Conservation (phyloP, 2,113 vertebrate genomes). For the Tinamus guttatus region DNA sequence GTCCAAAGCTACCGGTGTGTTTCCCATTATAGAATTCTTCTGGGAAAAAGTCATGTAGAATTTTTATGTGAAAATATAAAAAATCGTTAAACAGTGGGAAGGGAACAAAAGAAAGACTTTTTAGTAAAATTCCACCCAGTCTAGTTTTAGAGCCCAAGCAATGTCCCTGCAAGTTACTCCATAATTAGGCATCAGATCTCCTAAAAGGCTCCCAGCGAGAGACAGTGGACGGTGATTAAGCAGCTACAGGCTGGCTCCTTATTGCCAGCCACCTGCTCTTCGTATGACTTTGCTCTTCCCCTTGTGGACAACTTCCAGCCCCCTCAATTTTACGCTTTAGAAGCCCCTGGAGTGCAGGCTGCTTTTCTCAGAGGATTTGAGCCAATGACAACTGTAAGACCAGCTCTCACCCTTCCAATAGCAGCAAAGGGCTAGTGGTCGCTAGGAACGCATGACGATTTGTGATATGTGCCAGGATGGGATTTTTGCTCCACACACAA, state of each 20-base stretch:
- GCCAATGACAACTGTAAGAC: background rate
- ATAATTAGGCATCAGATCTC: background rate
- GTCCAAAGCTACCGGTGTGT: conserved; percentile 25
- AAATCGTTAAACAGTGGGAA: background rate
- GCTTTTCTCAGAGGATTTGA: accelerated
- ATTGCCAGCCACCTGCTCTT: background rate
- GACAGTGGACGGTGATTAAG: background rate
- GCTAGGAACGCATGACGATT: background rate
- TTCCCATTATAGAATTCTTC: background rate
- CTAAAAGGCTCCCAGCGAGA: background rate
- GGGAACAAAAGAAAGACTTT: background rate
- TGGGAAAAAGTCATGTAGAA: background rate
- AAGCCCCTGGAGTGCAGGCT: background rate
- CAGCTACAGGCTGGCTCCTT: background rate
- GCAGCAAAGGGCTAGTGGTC: background rate
- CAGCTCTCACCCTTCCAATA: background rate
- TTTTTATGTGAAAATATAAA: background rate
- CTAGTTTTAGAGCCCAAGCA: background rate
- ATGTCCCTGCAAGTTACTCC: background rate
- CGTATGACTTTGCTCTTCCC: background rate
- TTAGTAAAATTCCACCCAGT: background rate
- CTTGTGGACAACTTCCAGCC: background rate
- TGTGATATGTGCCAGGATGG: background rate
- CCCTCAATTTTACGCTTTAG: accelerated
- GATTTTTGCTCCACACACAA: accelerated